A percentile compares a stretch with the other conserved stretches of the same genome.
Evolutionary conservation across 2,888 invertebrate species (phyloP).

Genomic region (Erebia palarica): DNA sequence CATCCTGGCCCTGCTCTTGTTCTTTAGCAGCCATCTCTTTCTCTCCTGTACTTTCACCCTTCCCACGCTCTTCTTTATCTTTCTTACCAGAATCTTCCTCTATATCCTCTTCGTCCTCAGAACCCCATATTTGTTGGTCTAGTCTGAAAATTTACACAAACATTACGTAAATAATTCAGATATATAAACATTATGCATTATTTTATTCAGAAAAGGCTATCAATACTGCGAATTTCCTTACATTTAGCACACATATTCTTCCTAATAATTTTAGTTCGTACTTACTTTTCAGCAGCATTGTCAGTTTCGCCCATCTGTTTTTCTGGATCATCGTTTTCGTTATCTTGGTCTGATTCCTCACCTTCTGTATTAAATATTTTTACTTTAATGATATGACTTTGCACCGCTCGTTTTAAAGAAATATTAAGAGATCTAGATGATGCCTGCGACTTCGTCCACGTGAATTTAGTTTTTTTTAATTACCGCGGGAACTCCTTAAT

Average conservation of each 20-base stretch:
- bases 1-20: constrained; percentile 80
- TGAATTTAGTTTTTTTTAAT: too few relatives aligned
- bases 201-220: background rate
- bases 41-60: constrained; percentile 84
- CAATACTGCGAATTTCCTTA: background rate
- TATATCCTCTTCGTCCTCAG: constrained; percentile 89
- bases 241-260: background rate
- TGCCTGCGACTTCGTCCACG: too few relatives aligned
- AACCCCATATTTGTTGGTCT: constrained; percentile 92
- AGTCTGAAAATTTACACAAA: constrained; percentile 57
- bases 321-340: constrained; percentile 91
- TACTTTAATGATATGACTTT: background rate
- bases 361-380: constrained; percentile 56
- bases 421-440: too few relatives aligned
- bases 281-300: constrained; percentile 89
- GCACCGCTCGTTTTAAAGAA: too few relatives aligned
- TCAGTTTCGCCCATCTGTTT: constrained; percentile 98
- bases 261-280: constrained; percentile 11
- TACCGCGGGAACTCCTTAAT: too few relatives aligned
- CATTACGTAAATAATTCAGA: too few relatives aligned
- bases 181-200: too few relatives aligned
- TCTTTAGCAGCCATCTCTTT: constrained; percentile 90
- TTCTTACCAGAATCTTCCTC: constrained; percentile 79
- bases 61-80: constrained; percentile 84
- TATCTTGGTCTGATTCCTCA: constrained; percentile 84